These are phyloP conservation scores for Catostylus mosaicus DNA, from an alignment of 30 jellyfish, hydroid and myxozoan species.

Conservation along the genomic window DNA sequence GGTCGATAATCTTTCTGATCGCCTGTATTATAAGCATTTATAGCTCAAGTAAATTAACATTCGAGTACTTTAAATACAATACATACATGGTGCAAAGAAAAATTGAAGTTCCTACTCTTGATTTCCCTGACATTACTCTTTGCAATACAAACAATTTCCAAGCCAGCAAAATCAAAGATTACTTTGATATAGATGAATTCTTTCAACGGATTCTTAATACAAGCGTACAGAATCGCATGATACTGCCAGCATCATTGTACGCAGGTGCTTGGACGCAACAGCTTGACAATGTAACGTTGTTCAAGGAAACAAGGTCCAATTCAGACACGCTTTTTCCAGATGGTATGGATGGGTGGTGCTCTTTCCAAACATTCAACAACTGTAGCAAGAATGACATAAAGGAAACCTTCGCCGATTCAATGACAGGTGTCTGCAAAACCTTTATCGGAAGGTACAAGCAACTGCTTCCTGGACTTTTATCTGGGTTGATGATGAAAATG, in stretches of 20 bases:
- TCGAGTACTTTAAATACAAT: not conserved
- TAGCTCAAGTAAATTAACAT: not conserved
- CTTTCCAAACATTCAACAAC: not conserved
- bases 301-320: constrained; percentile 6
- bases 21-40: not conserved
- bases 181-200: not conserved
- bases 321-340: constrained; percentile 10
- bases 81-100: not conserved
- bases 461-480: not conserved
- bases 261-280: not conserved
- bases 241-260: not conserved
- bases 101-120: not conserved
- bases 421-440: constrained; percentile 36
- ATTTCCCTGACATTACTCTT: not conserved
- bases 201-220: not conserved
- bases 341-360: constrained; percentile 32
- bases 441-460: constrained; percentile 32
- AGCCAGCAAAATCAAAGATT: not conserved
- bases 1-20: not conserved
- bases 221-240: not conserved
- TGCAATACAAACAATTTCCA: constrained; percentile 13
- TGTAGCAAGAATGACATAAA: constrained; percentile 18
- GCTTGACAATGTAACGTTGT: not conserved
- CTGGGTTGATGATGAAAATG: constrained; percentile 14
- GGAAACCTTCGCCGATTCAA: not conserved